Evolutionary conservation across 2,797 vertebrate species (phyloP), one percentile per base, ranked within the genome.

Genomic region (Cetoscarus ocellatus): DNA sequence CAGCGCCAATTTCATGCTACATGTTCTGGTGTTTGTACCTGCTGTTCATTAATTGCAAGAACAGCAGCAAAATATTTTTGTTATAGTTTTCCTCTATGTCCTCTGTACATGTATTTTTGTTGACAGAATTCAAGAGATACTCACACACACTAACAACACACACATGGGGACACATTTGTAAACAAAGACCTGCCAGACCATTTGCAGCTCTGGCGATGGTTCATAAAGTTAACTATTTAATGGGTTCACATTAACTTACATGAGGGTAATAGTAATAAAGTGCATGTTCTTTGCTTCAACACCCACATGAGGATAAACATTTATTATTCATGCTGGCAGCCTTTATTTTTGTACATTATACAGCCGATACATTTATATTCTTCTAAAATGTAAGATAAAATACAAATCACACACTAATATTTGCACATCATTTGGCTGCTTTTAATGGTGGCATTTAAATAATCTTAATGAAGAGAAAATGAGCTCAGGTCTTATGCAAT

Each of bases 381-480:
- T 17, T 50, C 0, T 8, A 56, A 19, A 54, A 44, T 6, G 2
- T n/a, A n/a, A 10, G 3, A n/a, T n/a, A 44, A 36, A 35, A 27
- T 15, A 47, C 9, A 3, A 8, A 39, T 39, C 3, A 19, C 15
- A 39, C 44, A 0, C 2, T 19, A 7, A 12, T 45, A 10, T 51
- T 10, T 14, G 35, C 54, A 15, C 50, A 44, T 10, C 12, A 45
- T 8, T 51, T 48, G 3, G 10, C 44, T 47, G 50, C 52, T 57
- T 77, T 54, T 48, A 58, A 54, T 19, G 61, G 44, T 63, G 72
- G 10, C 66, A 61, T 86, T 83, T 85, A 72, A 80, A 79, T 80
- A 11, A 45, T 64, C 19, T 59, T 50, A 59, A 83, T 79, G 68
- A 72, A 64, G 35, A 69, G 61, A 56, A 61, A 82, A 73, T 66